Base-by-base conservation (phyloP, 2,888 invertebrate species). In the Celastrina argiolus region DNA sequence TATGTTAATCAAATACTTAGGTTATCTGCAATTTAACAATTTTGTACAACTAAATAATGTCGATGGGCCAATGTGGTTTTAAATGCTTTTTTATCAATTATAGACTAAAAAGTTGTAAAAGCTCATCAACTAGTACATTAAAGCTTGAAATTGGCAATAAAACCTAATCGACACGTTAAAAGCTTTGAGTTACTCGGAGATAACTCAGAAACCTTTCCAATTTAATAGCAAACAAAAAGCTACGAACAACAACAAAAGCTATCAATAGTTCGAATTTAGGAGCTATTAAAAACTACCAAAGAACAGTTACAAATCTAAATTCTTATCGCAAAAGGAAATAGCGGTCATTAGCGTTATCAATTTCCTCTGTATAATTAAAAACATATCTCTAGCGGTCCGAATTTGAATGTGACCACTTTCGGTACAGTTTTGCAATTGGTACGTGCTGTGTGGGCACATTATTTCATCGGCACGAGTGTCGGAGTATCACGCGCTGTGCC, bases 381-480 rank as follows among this genome's bases (percentile, higher is more conserved):
- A 18, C 7, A 58, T 56, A 56, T 36, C n/a, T 56, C 34, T 26
- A 36, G 42, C 36, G 22, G 58, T 41, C 18, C 42, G 22, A 42
- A 16, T 36, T 14, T 75, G 75, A 78, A 84, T 84, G 85, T 84
- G 82, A 81, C 78, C 76, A 83, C 84, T 86, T 87, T 85, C 84
- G 80, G 84, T 80, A 78, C 76, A 82, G 78, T 88, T 87, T 89
- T 84, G 88, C 87, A 90, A 88, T 87, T 83, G 87, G 84, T 83
- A 84, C 88, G 85, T 84, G 85, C 81, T 85, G 83, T 84, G 85
- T 83, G 85, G 86, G 80, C 87, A 86, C 82, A 86, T 88, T 85
- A 85, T 88, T 87, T 83, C 84, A 83, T 84, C 85, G 83, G 83
- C 84, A 84, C 84, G 84, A 84, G 84, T 80, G 87, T 83, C 84